Evolutionary conservation across 2,888 invertebrate genomes (phyloP).

Genomic region (Stenodema calcarata): DNA sequence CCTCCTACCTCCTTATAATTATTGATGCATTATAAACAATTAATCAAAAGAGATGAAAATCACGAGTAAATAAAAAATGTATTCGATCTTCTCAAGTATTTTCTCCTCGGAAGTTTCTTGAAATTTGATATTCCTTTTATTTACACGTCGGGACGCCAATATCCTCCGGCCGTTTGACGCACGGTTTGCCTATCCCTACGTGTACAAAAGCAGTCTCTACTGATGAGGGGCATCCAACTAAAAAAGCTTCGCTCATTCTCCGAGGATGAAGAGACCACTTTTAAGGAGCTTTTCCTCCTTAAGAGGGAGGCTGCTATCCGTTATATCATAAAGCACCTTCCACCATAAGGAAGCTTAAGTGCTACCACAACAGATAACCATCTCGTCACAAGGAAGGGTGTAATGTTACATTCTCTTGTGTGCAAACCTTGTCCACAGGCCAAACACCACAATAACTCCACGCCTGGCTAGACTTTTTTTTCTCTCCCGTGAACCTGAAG

Average conservation of each 20-base stretch:
- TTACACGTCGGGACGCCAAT: too few species aligned
- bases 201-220: not conserved
- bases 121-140: too few species aligned
- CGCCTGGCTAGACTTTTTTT: not conserved
- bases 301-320: not conserved
- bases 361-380: conserved; percentile 32
- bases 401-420: conserved; percentile 39
- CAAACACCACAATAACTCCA: conserved; percentile 35
- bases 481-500: not conserved
- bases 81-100: too few species aligned
- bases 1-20: too few species aligned
- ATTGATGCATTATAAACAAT: too few species aligned
- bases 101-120: too few species aligned
- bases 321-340: conserved; percentile 21
- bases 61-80: too few species aligned
- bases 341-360: conserved; percentile 11
- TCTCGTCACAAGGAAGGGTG: conserved; percentile 42
- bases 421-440: conserved; percentile 45
- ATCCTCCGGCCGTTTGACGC: not conserved
- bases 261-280: not conserved
- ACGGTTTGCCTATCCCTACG: not conserved
- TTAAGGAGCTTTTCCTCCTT: not conserved
- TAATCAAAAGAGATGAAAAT: too few species aligned
- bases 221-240: not conserved
- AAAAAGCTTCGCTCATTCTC: not conserved